A percentile compares a stretch with the other conserved stretches of the same genome.
These are phyloP conservation scores for Antheraea yamamai DNA, from an alignment of 2,888 invertebrate genomes.

Conservation along the genomic window DNA sequence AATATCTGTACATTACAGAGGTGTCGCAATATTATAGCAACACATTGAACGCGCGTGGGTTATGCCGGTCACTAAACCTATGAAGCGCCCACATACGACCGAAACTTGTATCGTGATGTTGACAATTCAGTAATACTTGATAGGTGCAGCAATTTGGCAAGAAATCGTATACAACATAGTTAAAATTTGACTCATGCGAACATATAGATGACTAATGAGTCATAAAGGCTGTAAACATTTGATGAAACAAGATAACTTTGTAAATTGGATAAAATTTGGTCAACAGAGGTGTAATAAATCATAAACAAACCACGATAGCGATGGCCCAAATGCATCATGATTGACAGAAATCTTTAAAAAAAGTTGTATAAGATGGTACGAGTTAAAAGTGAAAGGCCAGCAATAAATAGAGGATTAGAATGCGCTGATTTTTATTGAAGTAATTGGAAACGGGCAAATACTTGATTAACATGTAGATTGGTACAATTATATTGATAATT, in stretches of 20 bases:
- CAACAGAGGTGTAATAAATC: neutral
- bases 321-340: neutral
- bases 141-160: slow-evolving; percentile 2
- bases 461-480: neutral
- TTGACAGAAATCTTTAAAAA: neutral
- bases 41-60: slow-evolving; percentile 43
- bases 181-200: neutral
- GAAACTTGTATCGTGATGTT: slow-evolving; percentile 19
- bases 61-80: slow-evolving; percentile 51
- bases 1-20: neutral
- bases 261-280: neutral
- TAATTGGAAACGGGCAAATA: neutral
- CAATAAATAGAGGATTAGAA: neutral
- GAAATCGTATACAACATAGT: neutral
- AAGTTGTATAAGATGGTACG: neutral
- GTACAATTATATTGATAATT: neutral
- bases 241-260: neutral
- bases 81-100: slow-evolving; percentile 34
- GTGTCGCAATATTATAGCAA: slow-evolving; percentile 41
- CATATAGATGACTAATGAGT: neutral
- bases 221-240: neutral
- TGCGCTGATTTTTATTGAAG: neutral
- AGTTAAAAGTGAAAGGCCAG: neutral
- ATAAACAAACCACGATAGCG: neutral
- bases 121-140: neutral